Conservation (phyloP, 2,888 invertebrate species). For the Drosophila hamatofila region DNA sequence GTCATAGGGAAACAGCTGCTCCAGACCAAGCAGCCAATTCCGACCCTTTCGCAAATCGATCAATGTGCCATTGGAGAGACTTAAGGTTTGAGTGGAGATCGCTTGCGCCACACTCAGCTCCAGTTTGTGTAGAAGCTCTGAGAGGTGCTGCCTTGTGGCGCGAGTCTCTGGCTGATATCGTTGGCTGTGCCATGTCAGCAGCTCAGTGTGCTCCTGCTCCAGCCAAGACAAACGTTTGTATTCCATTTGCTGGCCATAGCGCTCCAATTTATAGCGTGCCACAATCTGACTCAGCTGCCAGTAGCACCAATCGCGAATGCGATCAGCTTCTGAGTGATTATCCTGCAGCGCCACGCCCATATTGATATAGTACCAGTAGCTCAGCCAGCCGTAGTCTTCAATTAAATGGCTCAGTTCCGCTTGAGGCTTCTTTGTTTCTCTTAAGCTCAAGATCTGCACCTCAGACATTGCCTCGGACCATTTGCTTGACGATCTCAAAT, state of each 20-base stretch:
- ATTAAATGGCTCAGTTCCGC: constrained; percentile 86
- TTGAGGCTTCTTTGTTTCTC: background rate
- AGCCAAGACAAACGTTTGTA: constrained; percentile 9
- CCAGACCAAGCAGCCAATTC: constrained; percentile 46
- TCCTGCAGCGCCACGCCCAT: constrained; percentile 82
- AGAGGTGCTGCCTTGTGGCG: constrained; percentile 1
- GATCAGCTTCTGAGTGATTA: constrained; percentile 58
- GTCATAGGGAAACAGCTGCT: constrained; percentile 54
- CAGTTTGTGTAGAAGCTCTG: constrained; percentile 9
- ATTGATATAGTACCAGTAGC: constrained; percentile 83
- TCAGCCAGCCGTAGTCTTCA: constrained; percentile 89
- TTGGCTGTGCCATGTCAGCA: constrained; percentile 86
- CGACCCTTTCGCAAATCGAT: constrained; percentile 38
- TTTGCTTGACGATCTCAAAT: constrained; percentile 38
- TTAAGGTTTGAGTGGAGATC: constrained; percentile 7
- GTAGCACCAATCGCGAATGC: constrained; percentile 88
- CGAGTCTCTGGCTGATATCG: constrained; percentile 63
- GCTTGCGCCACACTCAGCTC: constrained; percentile 21
- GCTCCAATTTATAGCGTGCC: constrained; percentile 90
- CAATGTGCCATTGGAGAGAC: constrained; percentile 30
- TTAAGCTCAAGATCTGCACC: constrained; percentile 45
- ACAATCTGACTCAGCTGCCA: constrained; percentile 88
- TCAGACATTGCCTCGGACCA: constrained; percentile 63
- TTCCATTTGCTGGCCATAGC: constrained; percentile 86
- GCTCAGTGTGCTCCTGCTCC: background rate